Evolutionary conservation across 1,140 invertebrate genomes (phyloP).

Genomic region (Spodoptera litura): DNA sequence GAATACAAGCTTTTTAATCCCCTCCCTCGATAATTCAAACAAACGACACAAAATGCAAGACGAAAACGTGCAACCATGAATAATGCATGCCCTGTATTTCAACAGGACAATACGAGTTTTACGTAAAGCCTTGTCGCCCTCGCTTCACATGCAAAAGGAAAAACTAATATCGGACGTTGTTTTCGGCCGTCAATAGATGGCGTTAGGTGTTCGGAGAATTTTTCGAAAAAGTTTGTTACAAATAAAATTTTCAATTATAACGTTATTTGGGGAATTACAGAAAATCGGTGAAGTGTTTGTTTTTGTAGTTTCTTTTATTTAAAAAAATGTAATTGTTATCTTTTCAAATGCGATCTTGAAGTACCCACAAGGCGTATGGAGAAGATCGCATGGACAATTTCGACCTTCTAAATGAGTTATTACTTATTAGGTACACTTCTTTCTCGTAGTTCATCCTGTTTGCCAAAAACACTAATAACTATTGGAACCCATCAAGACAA

Average conservation of each 20-base stretch:
- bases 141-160: slow-evolving; percentile 57
- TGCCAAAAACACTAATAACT: not conserved
- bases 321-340: no score
- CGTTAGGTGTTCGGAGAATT: slow-evolving; percentile 34
- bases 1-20: slow-evolving; percentile 25
- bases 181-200: slow-evolving; percentile 41
- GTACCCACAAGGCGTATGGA: no score
- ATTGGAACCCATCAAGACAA: not conserved
- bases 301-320: no score
- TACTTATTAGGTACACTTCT: not conserved
- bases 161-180: slow-evolving; percentile 43
- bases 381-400: no score
- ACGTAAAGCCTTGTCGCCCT: slow-evolving; percentile 56
- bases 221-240: not conserved
- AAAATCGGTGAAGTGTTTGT: no score
- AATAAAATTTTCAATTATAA: not conserved
- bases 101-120: slow-evolving; percentile 64
- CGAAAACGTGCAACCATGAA: slow-evolving; percentile 67
- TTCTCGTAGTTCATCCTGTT: no score
- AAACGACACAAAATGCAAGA: slow-evolving; percentile 56
- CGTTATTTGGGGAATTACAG: not conserved
- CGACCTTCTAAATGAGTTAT: not conserved
- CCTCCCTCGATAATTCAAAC: slow-evolving; percentile 35
- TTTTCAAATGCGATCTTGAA: no score
- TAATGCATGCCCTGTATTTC: slow-evolving; percentile 71